phyloP scores from a whole-genome alignment of 2,888 invertebrate genomes.

The Diabrotica balteata region DNA sequence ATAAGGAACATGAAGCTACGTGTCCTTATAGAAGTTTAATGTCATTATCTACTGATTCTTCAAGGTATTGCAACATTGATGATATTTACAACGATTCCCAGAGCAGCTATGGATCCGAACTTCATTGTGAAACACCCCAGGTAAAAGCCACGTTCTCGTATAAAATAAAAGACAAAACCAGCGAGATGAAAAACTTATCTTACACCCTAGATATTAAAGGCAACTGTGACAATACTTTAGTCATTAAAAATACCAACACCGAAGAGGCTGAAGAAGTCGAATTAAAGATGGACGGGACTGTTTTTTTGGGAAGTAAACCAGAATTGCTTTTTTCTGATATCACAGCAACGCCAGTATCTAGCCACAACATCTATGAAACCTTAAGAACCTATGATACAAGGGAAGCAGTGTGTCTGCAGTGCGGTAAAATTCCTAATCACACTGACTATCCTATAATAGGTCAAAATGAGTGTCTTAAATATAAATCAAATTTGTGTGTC shows the following conservation, averaged over 20 bases:
- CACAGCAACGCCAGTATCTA: constrained; percentile 16
- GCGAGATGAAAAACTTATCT: constrained; percentile 31
- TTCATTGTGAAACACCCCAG: constrained; percentile 23
- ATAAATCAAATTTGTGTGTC: constrained; percentile 45
- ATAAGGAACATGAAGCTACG: constrained; percentile 45
- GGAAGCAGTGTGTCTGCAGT: constrained; percentile 38
- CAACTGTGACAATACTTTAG: constrained; percentile 32
- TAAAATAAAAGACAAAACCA: constrained; percentile 33
- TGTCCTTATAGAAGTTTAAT: constrained; percentile 41
- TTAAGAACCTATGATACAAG: constrained; percentile 3
- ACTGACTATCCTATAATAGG: constrained; percentile 44
- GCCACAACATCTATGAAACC: constrained; percentile 38
- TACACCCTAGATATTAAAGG: constrained; percentile 37
- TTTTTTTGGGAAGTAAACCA: constrained; percentile 31
- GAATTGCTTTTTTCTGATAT: constrained; percentile 37
- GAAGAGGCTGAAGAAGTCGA: constrained; percentile 23
- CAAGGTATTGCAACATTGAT: neutral
- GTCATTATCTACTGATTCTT: neutral
- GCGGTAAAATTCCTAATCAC: constrained; percentile 26
- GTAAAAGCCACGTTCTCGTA: constrained; percentile 29
- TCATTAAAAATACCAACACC: constrained; percentile 10
- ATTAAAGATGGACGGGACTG: constrained; percentile 36
- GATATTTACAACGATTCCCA: neutral
- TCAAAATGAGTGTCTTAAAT: constrained; percentile 44
- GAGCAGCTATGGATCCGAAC: neutral